Conservation (phyloP, 2,888 invertebrate genomes). For the Spatulosminthurus flaviceps region DNA sequence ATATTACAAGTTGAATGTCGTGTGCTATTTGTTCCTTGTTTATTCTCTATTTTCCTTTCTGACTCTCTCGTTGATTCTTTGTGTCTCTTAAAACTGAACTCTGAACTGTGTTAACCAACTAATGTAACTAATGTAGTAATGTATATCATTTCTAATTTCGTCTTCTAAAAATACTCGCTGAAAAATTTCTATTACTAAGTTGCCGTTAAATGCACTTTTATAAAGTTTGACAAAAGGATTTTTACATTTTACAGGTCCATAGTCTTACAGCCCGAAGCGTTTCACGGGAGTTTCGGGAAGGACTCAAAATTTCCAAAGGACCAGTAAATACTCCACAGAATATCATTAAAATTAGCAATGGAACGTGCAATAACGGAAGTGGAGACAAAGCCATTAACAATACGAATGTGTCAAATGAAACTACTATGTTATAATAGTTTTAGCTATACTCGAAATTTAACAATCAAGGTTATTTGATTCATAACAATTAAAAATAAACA, state of each 20-base stretch:
- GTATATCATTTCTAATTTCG: too few relatives aligned
- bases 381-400: conserved; percentile 16
- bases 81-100: too few relatives aligned
- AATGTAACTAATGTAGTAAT: too few relatives aligned
- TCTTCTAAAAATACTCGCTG: too few relatives aligned
- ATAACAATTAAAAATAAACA: not conserved
- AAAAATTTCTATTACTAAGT: too few relatives aligned
- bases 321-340: conserved; percentile 61
- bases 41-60: too few relatives aligned
- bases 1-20: too few relatives aligned
- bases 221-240: conserved; percentile 31
- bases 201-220: not conserved
- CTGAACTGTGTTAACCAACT: too few relatives aligned
- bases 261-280: conserved; percentile 83
- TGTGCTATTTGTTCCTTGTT: too few relatives aligned
- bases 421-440: conserved; percentile 18
- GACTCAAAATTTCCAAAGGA: conserved; percentile 69
- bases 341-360: conserved; percentile 58
- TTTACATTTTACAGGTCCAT: conserved; percentile 70
- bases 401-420: conserved; percentile 38
- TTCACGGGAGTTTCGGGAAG: conserved; percentile 78
- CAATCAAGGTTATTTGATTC: not conserved
- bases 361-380: conserved; percentile 44
- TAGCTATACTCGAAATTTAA: not conserved
- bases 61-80: too few relatives aligned